Conservation (phyloP, 2,888 invertebrate genomes). For the Iphiclides podalirius region DNA sequence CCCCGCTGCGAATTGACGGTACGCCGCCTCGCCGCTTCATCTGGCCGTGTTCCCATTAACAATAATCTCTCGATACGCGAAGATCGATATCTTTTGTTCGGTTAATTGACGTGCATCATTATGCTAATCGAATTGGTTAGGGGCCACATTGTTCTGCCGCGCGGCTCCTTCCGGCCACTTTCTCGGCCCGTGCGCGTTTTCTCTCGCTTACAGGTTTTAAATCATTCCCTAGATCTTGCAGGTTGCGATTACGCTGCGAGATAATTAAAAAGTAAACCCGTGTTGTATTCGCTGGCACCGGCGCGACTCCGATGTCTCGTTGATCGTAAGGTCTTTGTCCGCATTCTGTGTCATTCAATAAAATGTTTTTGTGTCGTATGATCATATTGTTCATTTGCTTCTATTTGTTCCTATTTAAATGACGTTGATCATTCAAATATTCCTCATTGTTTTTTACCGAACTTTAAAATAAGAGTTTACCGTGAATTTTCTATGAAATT, state of each 20-base stretch:
- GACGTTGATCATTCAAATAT: too few relatives aligned
- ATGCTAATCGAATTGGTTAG: background rate
- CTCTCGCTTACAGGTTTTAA: constrained; percentile 7
- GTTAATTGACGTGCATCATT: constrained; percentile 4
- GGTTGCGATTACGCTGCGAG: background rate
- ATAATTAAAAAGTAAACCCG: background rate
- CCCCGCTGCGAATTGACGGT: background rate
- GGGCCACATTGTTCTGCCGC: background rate
- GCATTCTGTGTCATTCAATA: background rate
- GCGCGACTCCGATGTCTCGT: background rate
- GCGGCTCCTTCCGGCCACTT: background rate
- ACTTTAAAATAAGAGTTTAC: too few relatives aligned
- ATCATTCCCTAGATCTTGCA: constrained; percentile 7
- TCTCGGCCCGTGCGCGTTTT: constrained; percentile 2
- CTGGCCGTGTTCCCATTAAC: background rate
- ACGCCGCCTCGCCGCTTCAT: background rate
- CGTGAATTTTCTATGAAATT: too few relatives aligned
- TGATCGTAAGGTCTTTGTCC: constrained; percentile 2
- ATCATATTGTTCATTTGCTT: background rate
- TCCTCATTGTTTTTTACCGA: too few relatives aligned
- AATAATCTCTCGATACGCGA: background rate
- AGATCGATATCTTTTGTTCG: background rate
- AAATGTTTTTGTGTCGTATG: background rate
- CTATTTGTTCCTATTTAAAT: too few relatives aligned
- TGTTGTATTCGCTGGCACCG: background rate